These are phyloP conservation scores for Eurytoma adleriae DNA, from an alignment of 2,888 invertebrate genomes.

Conservation along the genomic window DNA sequence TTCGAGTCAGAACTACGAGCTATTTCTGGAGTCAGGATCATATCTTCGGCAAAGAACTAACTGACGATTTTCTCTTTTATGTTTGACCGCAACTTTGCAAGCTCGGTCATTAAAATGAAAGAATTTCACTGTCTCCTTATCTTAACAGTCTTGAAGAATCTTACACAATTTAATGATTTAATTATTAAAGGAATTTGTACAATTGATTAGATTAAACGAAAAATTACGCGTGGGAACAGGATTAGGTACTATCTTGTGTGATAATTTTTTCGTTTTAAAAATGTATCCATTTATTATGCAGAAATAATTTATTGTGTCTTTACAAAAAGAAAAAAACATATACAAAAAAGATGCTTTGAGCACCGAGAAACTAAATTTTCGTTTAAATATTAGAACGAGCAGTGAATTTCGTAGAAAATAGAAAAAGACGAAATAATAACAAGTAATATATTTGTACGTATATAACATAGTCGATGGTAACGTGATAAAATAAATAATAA, in stretches of 20 bases:
- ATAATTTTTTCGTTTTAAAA: background rate
- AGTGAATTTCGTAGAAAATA: conserved; percentile 58
- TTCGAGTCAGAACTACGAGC: conserved; percentile 11
- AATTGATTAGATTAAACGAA: background rate
- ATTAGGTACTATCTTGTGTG: background rate
- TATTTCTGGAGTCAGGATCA: conserved; percentile 37
- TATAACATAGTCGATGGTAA: conserved; percentile 73
- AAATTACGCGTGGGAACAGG: background rate
- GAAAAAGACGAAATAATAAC: conserved; percentile 67
- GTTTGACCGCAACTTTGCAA: conserved; percentile 10
- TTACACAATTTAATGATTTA: background rate
- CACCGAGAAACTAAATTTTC: conserved; percentile 33
- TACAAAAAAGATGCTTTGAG: conserved; percentile 36
- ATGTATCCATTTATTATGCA: conserved; percentile 42
- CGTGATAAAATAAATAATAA: conserved; percentile 73
- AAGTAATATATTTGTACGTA: conserved; percentile 69
- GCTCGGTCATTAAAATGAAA: background rate
- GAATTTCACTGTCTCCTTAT: too few relatives aligned
- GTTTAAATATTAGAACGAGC: conserved; percentile 37
- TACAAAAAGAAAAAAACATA: conserved; percentile 39
- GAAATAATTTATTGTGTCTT: conserved; percentile 50
- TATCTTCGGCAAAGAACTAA: conserved; percentile 28
- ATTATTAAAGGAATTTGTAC: background rate
- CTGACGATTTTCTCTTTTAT: conserved; percentile 31
- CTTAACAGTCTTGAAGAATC: background rate